These are phyloP conservation scores for Byasa hedistus DNA, from an alignment of 2,888 invertebrate species.

Conservation along the genomic window DNA sequence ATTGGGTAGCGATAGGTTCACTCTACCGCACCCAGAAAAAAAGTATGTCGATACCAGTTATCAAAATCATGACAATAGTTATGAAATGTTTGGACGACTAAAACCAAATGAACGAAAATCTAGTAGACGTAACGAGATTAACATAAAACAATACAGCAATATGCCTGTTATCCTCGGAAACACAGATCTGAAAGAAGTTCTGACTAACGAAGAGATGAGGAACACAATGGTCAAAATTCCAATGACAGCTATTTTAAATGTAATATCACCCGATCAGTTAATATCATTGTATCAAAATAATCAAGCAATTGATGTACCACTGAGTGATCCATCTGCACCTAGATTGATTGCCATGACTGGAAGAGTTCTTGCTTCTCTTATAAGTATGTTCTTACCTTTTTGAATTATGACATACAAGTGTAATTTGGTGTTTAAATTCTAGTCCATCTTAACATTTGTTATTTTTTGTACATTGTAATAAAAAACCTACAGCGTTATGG, in stretches of 20 bases:
- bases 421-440: not conserved
- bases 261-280: conserved; percentile 11
- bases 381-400: conserved; percentile 11
- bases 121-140: conserved; percentile 9
- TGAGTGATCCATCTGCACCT: conserved; percentile 7
- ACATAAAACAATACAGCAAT: not conserved
- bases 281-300: conserved; percentile 10
- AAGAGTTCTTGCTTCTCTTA: conserved; percentile 5
- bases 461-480: too few relatives aligned
- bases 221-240: conserved; percentile 12
- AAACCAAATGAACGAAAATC: not conserved
- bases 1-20: not conserved
- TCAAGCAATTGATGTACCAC: conserved; percentile 10
- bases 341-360: conserved; percentile 13
- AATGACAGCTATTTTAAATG: not conserved
- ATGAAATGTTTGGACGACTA: not conserved
- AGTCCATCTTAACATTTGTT: too few relatives aligned
- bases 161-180: not conserved
- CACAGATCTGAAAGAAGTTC: not conserved
- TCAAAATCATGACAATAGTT: not conserved
- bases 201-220: conserved; percentile 8
- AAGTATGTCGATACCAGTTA: not conserved
- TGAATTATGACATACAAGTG: not conserved
- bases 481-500: too few relatives aligned
- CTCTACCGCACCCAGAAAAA: not conserved